Evolutionary conservation across 1,140 invertebrate species (phyloP).

Genomic region (Limonius californicus): DNA sequence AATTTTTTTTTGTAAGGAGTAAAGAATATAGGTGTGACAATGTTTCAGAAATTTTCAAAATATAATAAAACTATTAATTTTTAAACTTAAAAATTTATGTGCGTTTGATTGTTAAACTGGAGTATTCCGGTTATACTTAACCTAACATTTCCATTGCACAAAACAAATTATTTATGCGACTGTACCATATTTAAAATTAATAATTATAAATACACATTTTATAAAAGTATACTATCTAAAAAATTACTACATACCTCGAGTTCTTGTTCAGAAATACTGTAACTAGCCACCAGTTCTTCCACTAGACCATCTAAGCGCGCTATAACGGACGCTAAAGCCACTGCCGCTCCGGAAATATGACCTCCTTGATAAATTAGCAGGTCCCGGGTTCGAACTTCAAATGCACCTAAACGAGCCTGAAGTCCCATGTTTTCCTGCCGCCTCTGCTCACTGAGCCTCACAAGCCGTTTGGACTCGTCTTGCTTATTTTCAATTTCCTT

Average conservation of each 20-base stretch:
- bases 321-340: slow-evolving; percentile 66
- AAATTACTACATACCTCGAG: slow-evolving; percentile 67
- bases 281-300: slow-evolving; percentile 66
- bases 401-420: slow-evolving; percentile 57
- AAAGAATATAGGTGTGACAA: too few relatives aligned
- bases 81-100: too few relatives aligned
- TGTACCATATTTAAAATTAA: too few relatives aligned
- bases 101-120: too few relatives aligned
- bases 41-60: too few relatives aligned
- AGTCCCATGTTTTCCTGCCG: slow-evolving; percentile 67
- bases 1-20: too few relatives aligned
- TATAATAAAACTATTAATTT: too few relatives aligned
- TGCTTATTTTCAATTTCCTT: slow-evolving; percentile 61
- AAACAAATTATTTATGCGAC: too few relatives aligned
- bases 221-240: too few relatives aligned
- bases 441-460: slow-evolving; percentile 73
- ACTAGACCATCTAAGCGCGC: slow-evolving; percentile 65
- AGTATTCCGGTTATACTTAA: too few relatives aligned
- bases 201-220: too few relatives aligned
- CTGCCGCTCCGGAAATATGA: slow-evolving; percentile 64
- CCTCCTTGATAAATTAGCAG: slow-evolving; percentile 65
- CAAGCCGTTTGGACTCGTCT: slow-evolving; percentile 73
- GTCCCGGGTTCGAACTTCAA: slow-evolving; percentile 62
- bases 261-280: slow-evolving; percentile 70
- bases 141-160: too few relatives aligned